Evolutionary conservation across 2,888 invertebrate species (phyloP), one percentile per base, ranked within the genome.

Genomic region (Sphecodes monilicornis): DNA sequence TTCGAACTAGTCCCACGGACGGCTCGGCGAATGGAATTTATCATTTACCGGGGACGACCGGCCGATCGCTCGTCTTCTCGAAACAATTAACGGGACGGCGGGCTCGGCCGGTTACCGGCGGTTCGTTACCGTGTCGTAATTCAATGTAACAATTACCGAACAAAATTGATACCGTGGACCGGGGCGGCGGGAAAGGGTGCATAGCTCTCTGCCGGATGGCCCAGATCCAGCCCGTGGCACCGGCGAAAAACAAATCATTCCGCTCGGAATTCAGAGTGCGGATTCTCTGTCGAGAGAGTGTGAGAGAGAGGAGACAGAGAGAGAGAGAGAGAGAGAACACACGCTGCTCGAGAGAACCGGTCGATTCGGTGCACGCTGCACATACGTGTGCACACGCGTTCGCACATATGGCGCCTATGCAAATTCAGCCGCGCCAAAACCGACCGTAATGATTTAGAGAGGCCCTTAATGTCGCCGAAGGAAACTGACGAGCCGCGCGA

Each of bases 381-480:
- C 32, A 54, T 32, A 39, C 57, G 64, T 43, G 60, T 82, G 71
- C 36, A 18, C 64, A 78, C 39, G 64, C 39, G 41, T 22, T 39
- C 41, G 76, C 74, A 73, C 72, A 71, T 75, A 86, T 69, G 82
- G 69, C 75, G 64, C 26, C 76, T 85, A 88, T 87, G 87, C 82
- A 88, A 87, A 88, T 88, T 73, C 78, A 13, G 11, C 36, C 50
- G 54, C 73, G 26, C 57, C 57, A 70, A 81, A 85, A 81, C 78
- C 87, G 39, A 68, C 78, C 80, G 81, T 75, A 77, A 88, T 88
- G 87, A 88, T 88, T 88, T 87, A 88, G 57, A 66, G 72, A 29
- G 39, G 22, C 73, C 83, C 82, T 85, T 88, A 88, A 85, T 79
- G 85, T 81, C 78, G 18, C n/a, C 70, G 72, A 68, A 72, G 77